Percentiles rank a stretch among this genome's conserved stretches.
Evolutionary conservation across 2,888 invertebrate genomes (phyloP).

Genomic region (Aquatica leii): DNA sequence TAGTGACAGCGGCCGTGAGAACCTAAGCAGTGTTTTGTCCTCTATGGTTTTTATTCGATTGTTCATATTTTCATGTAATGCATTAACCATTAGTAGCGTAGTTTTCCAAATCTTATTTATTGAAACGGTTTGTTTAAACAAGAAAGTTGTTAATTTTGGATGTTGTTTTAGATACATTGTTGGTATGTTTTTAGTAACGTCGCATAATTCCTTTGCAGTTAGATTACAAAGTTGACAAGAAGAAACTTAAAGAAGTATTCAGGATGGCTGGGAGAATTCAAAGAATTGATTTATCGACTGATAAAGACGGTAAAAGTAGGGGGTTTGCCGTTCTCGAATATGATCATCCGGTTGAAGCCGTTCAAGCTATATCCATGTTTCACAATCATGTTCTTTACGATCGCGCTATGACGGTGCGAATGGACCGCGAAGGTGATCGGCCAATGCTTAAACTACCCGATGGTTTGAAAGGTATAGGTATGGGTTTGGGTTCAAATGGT

Average conservation of each 20-base stretch:
- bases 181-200: neutral
- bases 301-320: constrained; percentile 75
- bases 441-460: constrained; percentile 83
- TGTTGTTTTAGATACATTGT: neutral
- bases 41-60: too few relatives aligned
- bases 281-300: constrained; percentile 87
- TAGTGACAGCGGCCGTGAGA: too few relatives aligned
- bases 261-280: constrained; percentile 52
- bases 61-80: too few relatives aligned
- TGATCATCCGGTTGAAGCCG: constrained; percentile 54
- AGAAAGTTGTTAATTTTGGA: neutral
- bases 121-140: neutral
- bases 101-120: neutral
- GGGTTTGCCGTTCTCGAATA: constrained; percentile 85
- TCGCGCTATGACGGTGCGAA: constrained; percentile 60
- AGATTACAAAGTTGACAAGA: constrained; percentile 76
- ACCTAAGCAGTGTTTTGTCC: too few relatives aligned
- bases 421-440: constrained; percentile 80
- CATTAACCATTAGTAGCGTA: too few relatives aligned
- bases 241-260: constrained; percentile 90
- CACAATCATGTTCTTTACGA: constrained; percentile 73
- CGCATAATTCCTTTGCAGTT: constrained; percentile 69
- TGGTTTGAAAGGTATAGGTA: constrained; percentile 90
- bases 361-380: too few relatives aligned
- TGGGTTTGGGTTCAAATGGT: constrained; percentile 93